Conservation (phyloP, 1,140 invertebrate genomes). For the Mya arenaria region DNA sequence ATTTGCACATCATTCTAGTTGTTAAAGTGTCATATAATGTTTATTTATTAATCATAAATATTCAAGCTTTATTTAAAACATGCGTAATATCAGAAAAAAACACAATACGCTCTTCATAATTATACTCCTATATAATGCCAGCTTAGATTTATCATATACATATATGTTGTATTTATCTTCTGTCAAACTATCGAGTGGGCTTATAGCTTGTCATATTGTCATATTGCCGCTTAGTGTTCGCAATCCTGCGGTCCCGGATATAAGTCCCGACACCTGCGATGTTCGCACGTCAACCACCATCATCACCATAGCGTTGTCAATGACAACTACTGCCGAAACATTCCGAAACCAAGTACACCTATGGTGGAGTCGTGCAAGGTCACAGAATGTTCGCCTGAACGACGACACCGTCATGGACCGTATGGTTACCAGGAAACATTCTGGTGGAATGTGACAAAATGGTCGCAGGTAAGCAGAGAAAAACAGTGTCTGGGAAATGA, state of each 20-base stretch:
- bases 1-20: too few species aligned
- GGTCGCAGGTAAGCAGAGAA: slow-evolving; percentile 66
- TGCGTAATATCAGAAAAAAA: too few species aligned
- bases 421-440: slow-evolving; percentile 1
- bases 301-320: slow-evolving; percentile 44
- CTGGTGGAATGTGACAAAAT: slow-evolving; percentile 59
- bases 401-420: not conserved
- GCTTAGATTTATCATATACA: not conserved
- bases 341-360: slow-evolving; percentile 54
- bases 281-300: slow-evolving; percentile 50
- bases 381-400: slow-evolving; percentile 51
- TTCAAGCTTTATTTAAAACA: too few species aligned
- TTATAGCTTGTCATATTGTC: slow-evolving; percentile 40
- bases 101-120: too few species aligned
- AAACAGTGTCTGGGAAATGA: too few species aligned
- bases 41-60: too few species aligned
- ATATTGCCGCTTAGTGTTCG: slow-evolving; percentile 66
- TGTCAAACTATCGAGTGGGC: not conserved
- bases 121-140: too few species aligned
- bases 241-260: slow-evolving; percentile 63
- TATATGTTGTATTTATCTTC: too few species aligned
- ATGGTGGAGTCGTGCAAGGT: slow-evolving; percentile 60
- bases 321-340: slow-evolving; percentile 54
- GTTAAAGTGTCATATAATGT: too few species aligned
- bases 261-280: slow-evolving; percentile 62